Base-by-base conservation (phyloP, 2,888 invertebrate genomes). In the Drosophila meridionalis region DNA sequence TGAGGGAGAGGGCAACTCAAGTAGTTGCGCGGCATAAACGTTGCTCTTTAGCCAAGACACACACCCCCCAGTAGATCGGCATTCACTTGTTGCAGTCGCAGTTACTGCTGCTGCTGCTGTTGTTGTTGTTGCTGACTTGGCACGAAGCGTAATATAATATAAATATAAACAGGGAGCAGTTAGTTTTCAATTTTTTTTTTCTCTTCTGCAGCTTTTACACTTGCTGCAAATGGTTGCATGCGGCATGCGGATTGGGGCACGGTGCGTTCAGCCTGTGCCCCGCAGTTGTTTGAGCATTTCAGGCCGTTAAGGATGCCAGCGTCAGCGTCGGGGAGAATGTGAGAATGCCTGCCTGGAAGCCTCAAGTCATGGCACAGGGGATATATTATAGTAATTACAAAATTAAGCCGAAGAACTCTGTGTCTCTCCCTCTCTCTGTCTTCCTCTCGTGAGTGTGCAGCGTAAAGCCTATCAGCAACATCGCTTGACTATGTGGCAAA, bases 371-470 rank as follows among this genome's bases (percentile, higher is more conserved):
- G 53, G 45, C 67, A 71, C 69, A 60, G 69, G 60, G 61, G 70
- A 73, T 83, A 81, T 78, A 89, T 84, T 89, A 84, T 78, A 83
- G 84, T 83, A 89, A 84, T 84, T 84, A 89, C 87, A 87, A 86
- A 89, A 89, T 85, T 82, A 88, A 88, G 64, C 55, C 64, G 69
- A 72, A 65, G 57, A 69, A 59, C 61, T 62, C 34, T 48, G 9
- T 48, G 53, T 56, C 34, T 38, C 59, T 43, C 56, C 50, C 69
- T 61, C 26, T 53, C 36, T 50, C 43, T 55, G 60, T 58, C 26
- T 43, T 28, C 28, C 47, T 55, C 68, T 61, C 34, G 47, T 28
- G 42, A 42, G 42, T 4, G 45, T n/a, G 36, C 52, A 58, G 71
- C 62, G 72, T 59, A 58, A 75, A 42, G 58, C 48, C 66, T 79